These are phyloP conservation scores for Drosophila athabasca DNA, from an alignment of 1,140 invertebrate species.

Conservation along the genomic window DNA sequence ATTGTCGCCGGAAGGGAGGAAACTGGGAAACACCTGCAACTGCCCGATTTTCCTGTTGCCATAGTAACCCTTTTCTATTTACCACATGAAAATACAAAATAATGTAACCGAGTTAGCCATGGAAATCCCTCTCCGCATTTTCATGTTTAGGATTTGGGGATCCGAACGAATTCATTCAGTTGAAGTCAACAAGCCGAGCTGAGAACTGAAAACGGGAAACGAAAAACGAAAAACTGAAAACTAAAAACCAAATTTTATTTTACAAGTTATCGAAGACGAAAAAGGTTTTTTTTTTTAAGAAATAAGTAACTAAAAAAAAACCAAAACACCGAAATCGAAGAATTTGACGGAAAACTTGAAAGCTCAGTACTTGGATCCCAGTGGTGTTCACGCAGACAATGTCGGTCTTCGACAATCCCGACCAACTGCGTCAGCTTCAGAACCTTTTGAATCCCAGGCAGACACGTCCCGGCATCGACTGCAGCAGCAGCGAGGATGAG, in stretches of 20 bases:
- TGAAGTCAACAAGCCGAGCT: slow-evolving; percentile 1
- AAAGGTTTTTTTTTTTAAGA: not conserved
- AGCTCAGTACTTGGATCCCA: not conserved
- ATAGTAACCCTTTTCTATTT: not conserved
- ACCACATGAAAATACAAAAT: slow-evolving; percentile 7
- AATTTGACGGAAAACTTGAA: not conserved
- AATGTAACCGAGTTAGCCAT: slow-evolving; percentile 21
- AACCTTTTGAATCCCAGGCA: slow-evolving; percentile 58
- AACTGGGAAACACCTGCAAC: slow-evolving; percentile 6
- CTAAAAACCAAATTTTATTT: not conserved
- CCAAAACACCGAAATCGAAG: too few relatives aligned
- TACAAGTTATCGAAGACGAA: not conserved
- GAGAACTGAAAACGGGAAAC: not conserved
- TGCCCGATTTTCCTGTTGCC: slow-evolving; percentile 28
- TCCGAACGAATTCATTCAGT: slow-evolving; percentile 26
- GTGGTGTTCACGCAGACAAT: slow-evolving; percentile 20
- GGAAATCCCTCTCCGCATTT: slow-evolving; percentile 29
- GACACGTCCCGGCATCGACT: slow-evolving; percentile 33
- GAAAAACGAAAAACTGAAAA: not conserved
- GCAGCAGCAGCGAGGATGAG: slow-evolving; percentile 72
- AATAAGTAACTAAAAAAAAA: slow-evolving; percentile 10
- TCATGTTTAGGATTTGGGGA: not conserved
- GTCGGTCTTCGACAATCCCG: slow-evolving; percentile 76
- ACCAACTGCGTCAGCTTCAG: slow-evolving; percentile 61
- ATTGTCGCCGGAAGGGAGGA: slow-evolving; percentile 28